phyloP scores from a whole-genome alignment of 2,888 invertebrate genomes.

The Ormyrus rosae region DNA sequence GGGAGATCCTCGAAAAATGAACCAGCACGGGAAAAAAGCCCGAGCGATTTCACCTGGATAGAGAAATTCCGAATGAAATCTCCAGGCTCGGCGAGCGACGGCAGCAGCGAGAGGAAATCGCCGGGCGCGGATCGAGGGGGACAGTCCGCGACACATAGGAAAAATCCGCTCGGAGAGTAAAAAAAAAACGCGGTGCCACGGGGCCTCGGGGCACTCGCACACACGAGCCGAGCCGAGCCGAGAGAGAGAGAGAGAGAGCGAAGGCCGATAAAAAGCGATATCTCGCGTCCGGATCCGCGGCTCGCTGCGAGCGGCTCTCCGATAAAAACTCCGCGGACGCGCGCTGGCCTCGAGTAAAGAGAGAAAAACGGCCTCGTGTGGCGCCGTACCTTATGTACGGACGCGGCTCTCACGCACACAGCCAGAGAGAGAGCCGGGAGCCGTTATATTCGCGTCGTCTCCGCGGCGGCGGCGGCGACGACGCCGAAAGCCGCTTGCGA shows the following conservation, averaged over 20 bases:
- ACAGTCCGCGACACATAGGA: conserved; percentile 21
- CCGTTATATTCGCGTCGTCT: conserved; percentile 20
- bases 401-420: not conserved
- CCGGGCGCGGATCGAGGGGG: conserved; percentile 17
- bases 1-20: not conserved
- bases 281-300: conserved; percentile 54
- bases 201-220: conserved; percentile 14
- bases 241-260: conserved; percentile 12
- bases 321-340: conserved; percentile 49
- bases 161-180: conserved; percentile 43
- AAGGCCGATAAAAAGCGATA: conserved; percentile 54
- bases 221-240: not conserved
- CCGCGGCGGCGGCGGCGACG: not conserved
- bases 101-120: conserved; percentile 7
- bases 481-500: conserved; percentile 19
- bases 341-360: not conserved
- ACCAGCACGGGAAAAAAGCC: not conserved
- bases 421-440: not conserved
- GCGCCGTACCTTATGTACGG: not conserved
- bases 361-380: not conserved
- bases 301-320: conserved; percentile 11
- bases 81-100: not conserved
- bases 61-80: conserved; percentile 47
- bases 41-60: conserved; percentile 19
- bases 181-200: conserved; percentile 4